Conservation (phyloP, 2,888 invertebrate species). For the Cataglyphis rosenhaueri region DNA sequence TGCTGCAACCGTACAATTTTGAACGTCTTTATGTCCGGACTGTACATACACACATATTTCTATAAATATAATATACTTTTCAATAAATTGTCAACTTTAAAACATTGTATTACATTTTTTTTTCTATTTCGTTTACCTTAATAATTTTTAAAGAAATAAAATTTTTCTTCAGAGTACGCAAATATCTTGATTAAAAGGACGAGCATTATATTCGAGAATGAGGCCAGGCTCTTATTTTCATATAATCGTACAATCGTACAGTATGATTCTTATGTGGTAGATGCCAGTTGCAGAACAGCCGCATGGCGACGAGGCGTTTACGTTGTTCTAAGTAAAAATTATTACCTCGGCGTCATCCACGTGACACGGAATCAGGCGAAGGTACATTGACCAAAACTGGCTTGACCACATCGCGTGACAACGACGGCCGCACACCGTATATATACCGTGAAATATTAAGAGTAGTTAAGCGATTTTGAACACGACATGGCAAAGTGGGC, state of each 20-base stretch:
- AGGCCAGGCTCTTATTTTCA: conserved; percentile 27
- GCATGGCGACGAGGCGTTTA: conserved; percentile 37
- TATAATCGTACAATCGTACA: conserved; percentile 26
- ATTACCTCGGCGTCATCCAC: conserved; percentile 44
- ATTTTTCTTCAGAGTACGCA: background rate
- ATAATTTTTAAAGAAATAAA: background rate
- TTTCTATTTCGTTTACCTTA: background rate
- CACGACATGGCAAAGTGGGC: conserved; percentile 70
- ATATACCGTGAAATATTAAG: conserved; percentile 76
- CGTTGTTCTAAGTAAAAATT: conserved; percentile 33
- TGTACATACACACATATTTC: background rate
- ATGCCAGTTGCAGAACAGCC: conserved; percentile 33
- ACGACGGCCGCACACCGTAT: conserved; percentile 59
- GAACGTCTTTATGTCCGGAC: background rate
- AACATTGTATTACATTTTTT: background rate
- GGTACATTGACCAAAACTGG: conserved; percentile 76
- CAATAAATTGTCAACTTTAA: background rate
- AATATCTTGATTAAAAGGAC: conserved; percentile 44
- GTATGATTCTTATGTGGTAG: conserved; percentile 11
- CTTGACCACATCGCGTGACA: conserved; percentile 79
- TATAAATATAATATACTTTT: background rate
- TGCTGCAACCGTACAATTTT: conserved; percentile 9
- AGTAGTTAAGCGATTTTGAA: conserved; percentile 72
- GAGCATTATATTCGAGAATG: conserved; percentile 35
- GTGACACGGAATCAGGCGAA: conserved; percentile 49